Conservation (phyloP, 2,113 vertebrate species). For the Sialia sialis region DNA sequence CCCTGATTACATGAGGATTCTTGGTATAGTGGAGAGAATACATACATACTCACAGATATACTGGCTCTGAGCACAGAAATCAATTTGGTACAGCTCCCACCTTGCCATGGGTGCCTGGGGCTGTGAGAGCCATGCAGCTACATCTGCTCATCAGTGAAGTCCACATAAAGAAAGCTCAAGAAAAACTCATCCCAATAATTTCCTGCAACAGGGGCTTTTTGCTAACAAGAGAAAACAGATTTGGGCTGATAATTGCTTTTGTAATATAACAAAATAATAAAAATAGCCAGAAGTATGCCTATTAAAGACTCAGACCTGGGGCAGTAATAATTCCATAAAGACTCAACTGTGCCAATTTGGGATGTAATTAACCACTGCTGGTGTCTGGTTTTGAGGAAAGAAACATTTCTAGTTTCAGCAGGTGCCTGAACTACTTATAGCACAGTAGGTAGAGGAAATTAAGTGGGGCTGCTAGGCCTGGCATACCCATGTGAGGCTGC, state of each 20-base stretch:
- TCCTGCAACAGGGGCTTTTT: background rate
- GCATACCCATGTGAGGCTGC: background rate
- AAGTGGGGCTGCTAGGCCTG: background rate
- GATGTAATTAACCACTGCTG: background rate
- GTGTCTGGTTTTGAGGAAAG: background rate
- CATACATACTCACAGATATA: rapidly evolving
- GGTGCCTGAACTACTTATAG: background rate
- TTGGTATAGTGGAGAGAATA: background rate
- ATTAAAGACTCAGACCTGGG: background rate
- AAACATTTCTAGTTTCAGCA: background rate
- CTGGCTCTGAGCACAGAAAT: background rate
- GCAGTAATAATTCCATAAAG: background rate
- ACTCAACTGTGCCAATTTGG: background rate
- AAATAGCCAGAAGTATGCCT: background rate
- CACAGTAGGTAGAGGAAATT: background rate
- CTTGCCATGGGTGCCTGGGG: background rate
- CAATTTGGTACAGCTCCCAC: background rate
- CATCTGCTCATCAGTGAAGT: background rate
- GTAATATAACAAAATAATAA: background rate
- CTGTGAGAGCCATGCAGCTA: background rate
- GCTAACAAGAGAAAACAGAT: background rate
- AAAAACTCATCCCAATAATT: background rate
- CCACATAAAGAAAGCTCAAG: background rate
- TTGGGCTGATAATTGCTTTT: background rate
- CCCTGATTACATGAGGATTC: background rate